Base-by-base conservation (phyloP, 1,140 invertebrate genomes). In the Leptoteleia sp. region DNA sequence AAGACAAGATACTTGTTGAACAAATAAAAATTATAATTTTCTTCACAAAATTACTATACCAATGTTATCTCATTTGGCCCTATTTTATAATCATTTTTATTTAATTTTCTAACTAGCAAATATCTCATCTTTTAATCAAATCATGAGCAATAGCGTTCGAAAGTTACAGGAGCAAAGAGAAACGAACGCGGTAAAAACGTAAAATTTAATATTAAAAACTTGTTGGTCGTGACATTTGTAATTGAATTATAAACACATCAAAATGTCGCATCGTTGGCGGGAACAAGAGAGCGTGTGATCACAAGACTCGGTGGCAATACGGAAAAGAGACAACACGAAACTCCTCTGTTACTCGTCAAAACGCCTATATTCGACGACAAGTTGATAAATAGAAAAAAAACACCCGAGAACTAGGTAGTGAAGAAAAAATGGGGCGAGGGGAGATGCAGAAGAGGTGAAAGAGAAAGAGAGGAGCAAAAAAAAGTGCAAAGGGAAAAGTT, bases 331-430 rank as follows among this genome's bases (percentile, higher is more conserved):
- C 48, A 43, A 19, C 15, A 29, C 17, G 42, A 11, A 38, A 22
- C 52, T 59, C 40, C 6, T 38, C n/a, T 35, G 67, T 65, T 55
- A 65, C 62, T 71, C 43, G 61, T 71, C 25, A 67, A 33, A 71
- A 52, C 38, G 19, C 13, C 50, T 59, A 45, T 59, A 65, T 71
- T 38, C 12, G 31, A 48, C 35, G 55, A 22, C 13, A 37, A 52
- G 31, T 42, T 42, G 27, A 47, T 45, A 47, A 76, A 47, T 54
- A 76, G 47, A 76, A 52, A 67, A 47, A 22, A n/a, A n/a, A n/a
- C n/a, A n/a, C n/a, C 13, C n/a, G 11, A 31, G 40, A 19, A 3
- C 25, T 5, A 45, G n/a, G 16, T 27, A 45, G 22, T 5, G 52
- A 16, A 27, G n/a, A 54, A 22, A 29, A n/a, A 52, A 52, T 22